Evolutionary conservation across 1,140 invertebrate species (phyloP).

Genomic region (Pseudachorutes palmiensis): DNA sequence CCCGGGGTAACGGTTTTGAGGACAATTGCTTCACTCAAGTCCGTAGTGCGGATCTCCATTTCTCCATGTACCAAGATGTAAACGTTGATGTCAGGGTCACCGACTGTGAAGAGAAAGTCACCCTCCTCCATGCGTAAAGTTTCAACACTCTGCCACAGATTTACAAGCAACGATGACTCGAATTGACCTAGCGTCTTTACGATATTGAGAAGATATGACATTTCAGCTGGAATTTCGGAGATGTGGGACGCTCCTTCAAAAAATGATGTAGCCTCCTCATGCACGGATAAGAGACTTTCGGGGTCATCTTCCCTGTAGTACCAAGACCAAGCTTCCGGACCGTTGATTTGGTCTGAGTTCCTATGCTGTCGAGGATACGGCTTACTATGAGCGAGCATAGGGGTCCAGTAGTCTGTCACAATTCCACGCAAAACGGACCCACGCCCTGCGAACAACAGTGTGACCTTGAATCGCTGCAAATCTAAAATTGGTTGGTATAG

Average conservation of each 20-base stretch:
- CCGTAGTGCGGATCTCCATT: neutral
- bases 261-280: no score
- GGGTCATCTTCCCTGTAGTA: conserved; percentile 4
- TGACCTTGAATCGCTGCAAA: neutral
- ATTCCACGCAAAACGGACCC: neutral
- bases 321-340: no score
- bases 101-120: neutral
- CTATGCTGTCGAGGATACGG: no score
- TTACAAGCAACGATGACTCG: neutral
- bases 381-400: no score
- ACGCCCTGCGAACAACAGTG: neutral
- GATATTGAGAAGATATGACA: neutral
- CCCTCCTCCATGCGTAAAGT: neutral
- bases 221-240: conserved; percentile 2
- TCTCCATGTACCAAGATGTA: conserved; percentile 2
- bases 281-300: no score
- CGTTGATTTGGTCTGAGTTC: no score
- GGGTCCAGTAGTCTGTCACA: neutral
- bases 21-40: neutral
- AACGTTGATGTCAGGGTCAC: neutral
- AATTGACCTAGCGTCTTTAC: neutral
- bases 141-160: neutral
- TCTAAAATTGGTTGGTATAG: neutral
- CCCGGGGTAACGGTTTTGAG: neutral
- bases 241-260: no score